These are phyloP conservation scores for Caerostris darwini DNA, from an alignment of 1,140 invertebrate species.

Conservation along the genomic window DNA sequence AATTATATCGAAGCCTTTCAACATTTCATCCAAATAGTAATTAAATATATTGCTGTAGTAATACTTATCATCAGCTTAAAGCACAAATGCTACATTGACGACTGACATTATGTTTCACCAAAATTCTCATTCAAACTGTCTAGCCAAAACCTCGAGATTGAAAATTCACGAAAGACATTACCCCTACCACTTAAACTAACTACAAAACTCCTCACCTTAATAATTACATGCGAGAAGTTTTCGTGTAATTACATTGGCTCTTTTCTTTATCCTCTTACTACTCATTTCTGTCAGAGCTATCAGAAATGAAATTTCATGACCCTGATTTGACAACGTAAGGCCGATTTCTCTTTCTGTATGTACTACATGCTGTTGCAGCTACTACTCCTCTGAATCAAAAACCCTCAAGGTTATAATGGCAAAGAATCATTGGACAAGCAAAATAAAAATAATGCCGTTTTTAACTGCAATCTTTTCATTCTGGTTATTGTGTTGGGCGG, in stretches of 20 bases:
- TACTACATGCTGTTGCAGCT: neutral
- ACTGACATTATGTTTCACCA: neutral
- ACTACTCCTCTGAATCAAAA: constrained; percentile 7
- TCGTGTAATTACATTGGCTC: constrained; percentile 3
- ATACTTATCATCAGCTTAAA: neutral
- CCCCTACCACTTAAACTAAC: neutral
- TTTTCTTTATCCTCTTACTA: neutral
- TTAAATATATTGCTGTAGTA: neutral
- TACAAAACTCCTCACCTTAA: constrained; percentile 31
- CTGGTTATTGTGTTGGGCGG: constrained; percentile 6
- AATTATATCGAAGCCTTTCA: constrained; percentile 2
- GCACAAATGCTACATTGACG: neutral
- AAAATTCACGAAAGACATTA: neutral
- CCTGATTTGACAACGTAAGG: constrained; percentile 33
- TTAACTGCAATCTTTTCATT: neutral
- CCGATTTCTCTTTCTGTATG: neutral
- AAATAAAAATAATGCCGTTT: neutral
- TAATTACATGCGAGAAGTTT: constrained; percentile 4
- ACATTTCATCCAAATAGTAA: neutral
- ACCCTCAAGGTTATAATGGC: neutral
- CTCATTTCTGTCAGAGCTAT: constrained; percentile 34
- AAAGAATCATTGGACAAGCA: neutral
- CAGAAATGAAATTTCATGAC: constrained; percentile 30
- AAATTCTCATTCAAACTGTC: constrained; percentile 14
- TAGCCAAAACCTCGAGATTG: neutral